These are phyloP conservation scores for Melinaea marsaeus DNA, from an alignment of 2,888 invertebrate genomes.

Conservation along the genomic window DNA sequence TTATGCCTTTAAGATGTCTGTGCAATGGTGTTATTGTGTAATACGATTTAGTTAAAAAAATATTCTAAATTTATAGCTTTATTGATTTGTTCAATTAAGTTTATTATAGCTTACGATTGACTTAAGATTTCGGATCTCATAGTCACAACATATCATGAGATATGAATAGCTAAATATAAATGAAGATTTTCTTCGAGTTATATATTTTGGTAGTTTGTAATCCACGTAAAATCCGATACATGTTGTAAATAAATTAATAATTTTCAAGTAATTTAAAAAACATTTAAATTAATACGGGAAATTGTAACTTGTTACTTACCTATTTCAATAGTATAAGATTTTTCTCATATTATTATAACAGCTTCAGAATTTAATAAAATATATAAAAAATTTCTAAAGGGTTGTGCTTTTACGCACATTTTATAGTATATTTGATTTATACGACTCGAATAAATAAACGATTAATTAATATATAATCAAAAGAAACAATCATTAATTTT, in stretches of 20 bases:
- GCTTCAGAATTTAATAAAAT: not conserved
- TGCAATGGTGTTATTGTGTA: constrained; percentile 12
- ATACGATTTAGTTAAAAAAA: constrained; percentile 2
- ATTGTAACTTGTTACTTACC: not conserved
- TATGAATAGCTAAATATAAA: constrained; percentile 13
- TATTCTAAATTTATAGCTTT: not conserved
- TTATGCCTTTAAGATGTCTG: constrained; percentile 4
- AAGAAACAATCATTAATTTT: too few species aligned
- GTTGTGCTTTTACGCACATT: constrained; percentile 5
- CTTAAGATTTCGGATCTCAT: constrained; percentile 27
- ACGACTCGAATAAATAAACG: not conserved
- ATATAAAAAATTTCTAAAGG: not conserved
- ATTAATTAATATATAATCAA: not conserved
- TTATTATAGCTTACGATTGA: constrained; percentile 25
- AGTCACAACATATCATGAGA: constrained; percentile 30
- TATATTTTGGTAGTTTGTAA: not conserved
- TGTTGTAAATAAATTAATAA: not conserved
- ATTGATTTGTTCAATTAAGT: constrained; percentile 14
- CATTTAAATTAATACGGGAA: not conserved
- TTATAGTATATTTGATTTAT: not conserved
- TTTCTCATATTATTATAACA: constrained; percentile 3
- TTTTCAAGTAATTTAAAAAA: not conserved
- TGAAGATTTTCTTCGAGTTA: not conserved
- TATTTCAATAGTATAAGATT: constrained; percentile 3
- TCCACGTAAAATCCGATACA: not conserved